Evolutionary conservation across 2,113 vertebrate species (phyloP), one percentile per base, ranked within the genome.

Genomic region (Poecilia latipinna): DNA sequence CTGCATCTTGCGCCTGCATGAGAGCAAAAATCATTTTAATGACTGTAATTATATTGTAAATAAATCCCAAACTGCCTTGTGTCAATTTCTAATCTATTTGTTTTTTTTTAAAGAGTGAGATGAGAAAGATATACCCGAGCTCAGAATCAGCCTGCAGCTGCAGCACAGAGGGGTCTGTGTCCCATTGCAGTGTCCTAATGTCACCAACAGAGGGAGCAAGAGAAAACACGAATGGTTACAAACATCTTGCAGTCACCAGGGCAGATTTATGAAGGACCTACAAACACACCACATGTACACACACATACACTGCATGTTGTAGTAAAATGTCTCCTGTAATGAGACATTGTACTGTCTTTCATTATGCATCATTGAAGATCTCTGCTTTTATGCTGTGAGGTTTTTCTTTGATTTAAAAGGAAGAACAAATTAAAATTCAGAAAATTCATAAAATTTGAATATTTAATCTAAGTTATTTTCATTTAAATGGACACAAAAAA

Each of bases 101-200:
- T 1, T 65, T 32, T 77, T 67, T 62, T 28, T 73, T 65, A 33
- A 73, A 71, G 67, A 74, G 74, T 89, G 95, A 65, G 90, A 93
- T 91, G 74, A 86, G 60, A 60, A 94, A 93, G 91, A 93, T 93
- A 91, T 97, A 99, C 98, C 98, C 97, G 90, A 97, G 96, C 93
- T 98, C 97, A 90, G 97, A 97, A 95, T 99, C 97, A 87, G 96
- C 96, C 92, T 99, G 97, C 93, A 99, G 96, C 95, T 99, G 98
- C 84, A 99, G 96, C 93, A 99, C 97, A 94, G 97, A 97, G 86
- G 97, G 97, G 96, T 99, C 98, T 94, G 97, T 97, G 95, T 99
- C 97, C 98, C 97, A 99, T 93, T 99, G 97, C 94, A 99, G 94
- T 88, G 96, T 98, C 96, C 98, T 99, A 95, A 84, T 86, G 86